Evolutionary conservation across 2,888 invertebrate genomes (phyloP).

Genomic region (Agonopterix heracliana): DNA sequence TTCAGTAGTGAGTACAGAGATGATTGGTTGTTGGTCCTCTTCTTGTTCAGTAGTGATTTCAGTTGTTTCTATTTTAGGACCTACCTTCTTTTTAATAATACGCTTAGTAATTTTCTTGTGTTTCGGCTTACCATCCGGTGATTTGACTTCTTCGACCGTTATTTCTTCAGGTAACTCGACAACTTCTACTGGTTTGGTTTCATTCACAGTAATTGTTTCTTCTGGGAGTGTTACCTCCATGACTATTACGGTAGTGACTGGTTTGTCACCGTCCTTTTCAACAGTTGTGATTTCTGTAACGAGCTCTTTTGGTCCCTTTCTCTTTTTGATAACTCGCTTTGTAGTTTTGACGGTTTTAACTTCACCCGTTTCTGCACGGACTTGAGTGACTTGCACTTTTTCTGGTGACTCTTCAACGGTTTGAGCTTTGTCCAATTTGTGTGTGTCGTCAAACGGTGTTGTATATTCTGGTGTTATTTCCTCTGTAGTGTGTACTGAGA

Average conservation of each 20-base stretch:
- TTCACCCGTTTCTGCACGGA: constrained; percentile 13
- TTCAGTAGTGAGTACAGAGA: constrained; percentile 23
- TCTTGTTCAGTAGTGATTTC: constrained; percentile 21
- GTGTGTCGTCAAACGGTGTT: constrained; percentile 19
- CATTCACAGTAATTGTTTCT: constrained; percentile 32
- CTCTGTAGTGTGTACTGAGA: constrained; percentile 24
- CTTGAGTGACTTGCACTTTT: constrained; percentile 21
- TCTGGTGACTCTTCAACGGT: constrained; percentile 30
- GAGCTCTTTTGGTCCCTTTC: constrained; percentile 11
- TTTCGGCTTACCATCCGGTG: constrained; percentile 31
- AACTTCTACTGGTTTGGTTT: constrained; percentile 23
- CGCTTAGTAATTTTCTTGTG: constrained; percentile 27
- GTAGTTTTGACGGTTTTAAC: constrained; percentile 16
- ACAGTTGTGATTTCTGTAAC: constrained; percentile 19
- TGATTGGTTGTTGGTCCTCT: constrained; percentile 20
- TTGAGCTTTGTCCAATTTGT: constrained; percentile 25
- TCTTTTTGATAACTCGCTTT: constrained; percentile 24
- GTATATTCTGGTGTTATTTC: constrained; percentile 22
- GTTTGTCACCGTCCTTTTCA: constrained; percentile 19
- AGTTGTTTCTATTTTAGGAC: constrained; percentile 39
- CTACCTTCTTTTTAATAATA: constrained; percentile 31
- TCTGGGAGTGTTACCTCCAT: constrained; percentile 13
- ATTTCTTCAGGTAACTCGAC: constrained; percentile 30
- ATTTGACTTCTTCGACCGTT: constrained; percentile 19
- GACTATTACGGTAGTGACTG: constrained; percentile 16